Evolutionary conservation across 2,797 vertebrate genomes (phyloP), one percentile per base, ranked within the genome.

Genomic region (Novumbra hubbsi): DNA sequence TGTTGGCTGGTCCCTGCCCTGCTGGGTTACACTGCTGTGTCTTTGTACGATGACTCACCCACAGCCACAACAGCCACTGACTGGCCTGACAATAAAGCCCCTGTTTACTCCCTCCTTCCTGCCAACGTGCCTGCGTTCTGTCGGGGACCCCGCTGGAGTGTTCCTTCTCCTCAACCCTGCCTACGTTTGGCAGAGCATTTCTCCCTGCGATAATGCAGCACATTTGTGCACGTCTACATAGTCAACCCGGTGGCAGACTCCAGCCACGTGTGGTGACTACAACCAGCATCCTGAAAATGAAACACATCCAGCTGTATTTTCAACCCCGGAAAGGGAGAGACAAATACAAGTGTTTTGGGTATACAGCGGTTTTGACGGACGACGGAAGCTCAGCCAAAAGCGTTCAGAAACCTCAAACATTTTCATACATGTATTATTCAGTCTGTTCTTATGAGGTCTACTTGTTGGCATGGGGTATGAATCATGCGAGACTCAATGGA

Each of bases 341-440:
- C 15, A 34, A 17, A 45, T 45, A 45, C 9, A 68, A 76, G 52
- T 52, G 68, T 79, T 87, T 81, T 76, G 81, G 68, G n/a, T n/a
- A n/a, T 77, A 81, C 82, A 86, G 83, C 85, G 77, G 72, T 73
- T 87, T 82, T 81, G 83, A 85, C 80, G 77, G 74, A 78, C 78
- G 72, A 81, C 57, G 82, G 68, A 5, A 50, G 82, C 72, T 83
- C 73, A 78, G 11, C 1, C 9, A 2, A 3, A 45, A 45, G 41
- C 11, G 5, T 34, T 34, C 32, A 60, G 76, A 75, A 80, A 87
- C 83, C 74, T 86, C 76, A 73, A 85, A 82, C 75, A 19, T 86
- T 86, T 87, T 85, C 79, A 84, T 82, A 74, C 85, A 85, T 87
- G 76, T 34, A 34, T 34, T 34, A 34, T 55, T 55, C n/a, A 8